Base-by-base conservation (phyloP, 2,797 vertebrate genomes). In the Dendrocincla tyrannina region DNA sequence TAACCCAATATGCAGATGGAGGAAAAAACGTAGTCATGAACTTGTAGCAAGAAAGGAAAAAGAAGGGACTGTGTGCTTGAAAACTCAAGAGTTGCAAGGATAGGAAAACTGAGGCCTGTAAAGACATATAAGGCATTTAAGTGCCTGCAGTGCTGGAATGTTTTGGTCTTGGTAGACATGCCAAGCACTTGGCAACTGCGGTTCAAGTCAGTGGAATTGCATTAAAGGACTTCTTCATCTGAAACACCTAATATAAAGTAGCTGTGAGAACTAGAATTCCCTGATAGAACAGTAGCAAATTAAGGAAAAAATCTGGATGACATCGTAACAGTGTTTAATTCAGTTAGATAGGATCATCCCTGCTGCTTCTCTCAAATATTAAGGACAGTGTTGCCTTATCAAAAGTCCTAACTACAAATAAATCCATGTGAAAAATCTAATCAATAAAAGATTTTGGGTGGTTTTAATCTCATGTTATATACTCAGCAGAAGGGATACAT, bases 131-230 rank as follows among this genome's bases (percentile, higher is more conserved):
- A 77, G 18, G 44, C 25, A 58, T 55, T 68, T 39, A 3, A 13
- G 11, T 13, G 10, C 42, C 60, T 85, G 20, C 59, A 63, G 62
- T 44, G 9, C 27, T 74, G 58, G 49, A 63, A 53, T 13, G 7
- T 23, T 70, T 75, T 88, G 20, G 18, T 32, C 32, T 76, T 73
- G 79, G 44, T 50, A 67, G 74, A 47, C 1, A 1, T 56, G 32
- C 27, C 30, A 35, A 63, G 37, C 15, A 7, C 52, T 79, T 81
- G 74, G 52, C 32, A 80, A 30, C 30, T 60, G 47, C 32, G 19
- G 9, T 17, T 89, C 0, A 0, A 67, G 55, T 52, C 44, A n/a
- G 52, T 74, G 44, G 55, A 53, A 63, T 53, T 27, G 10, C 5
- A 64, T 41, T 17, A 59, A 55, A 35, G 66, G 23, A 50, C 19